Evolutionary conservation across 1,140 invertebrate genomes (phyloP).

Genomic region (Muscidifurax raptorellus): DNA sequence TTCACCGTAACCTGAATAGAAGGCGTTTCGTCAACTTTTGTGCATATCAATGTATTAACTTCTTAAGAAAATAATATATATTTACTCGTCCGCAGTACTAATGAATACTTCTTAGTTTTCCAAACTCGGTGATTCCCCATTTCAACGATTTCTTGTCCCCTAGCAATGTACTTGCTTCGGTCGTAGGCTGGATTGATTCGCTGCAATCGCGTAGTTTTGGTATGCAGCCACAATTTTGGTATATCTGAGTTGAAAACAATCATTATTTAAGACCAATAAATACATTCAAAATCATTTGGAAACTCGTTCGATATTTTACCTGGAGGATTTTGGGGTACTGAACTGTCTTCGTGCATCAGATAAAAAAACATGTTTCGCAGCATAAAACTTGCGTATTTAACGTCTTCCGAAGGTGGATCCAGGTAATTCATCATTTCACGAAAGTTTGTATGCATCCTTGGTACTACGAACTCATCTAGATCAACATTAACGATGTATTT

Average conservation of each 20-base stretch:
- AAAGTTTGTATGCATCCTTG: conserved; percentile 72
- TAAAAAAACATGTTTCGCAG: conserved; percentile 82
- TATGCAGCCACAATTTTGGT: conserved; percentile 6
- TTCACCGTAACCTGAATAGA: conserved; percentile 49
- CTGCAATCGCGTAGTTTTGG: conserved; percentile 44
- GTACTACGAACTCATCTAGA: conserved; percentile 80
- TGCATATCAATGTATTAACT: background rate
- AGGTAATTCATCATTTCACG: conserved; percentile 55
- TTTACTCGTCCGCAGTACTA: background rate
- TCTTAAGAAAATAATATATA: background rate
- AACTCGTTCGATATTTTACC: background rate
- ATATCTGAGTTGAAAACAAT: background rate
- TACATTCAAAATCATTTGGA: background rate
- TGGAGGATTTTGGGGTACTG: conserved; percentile 60
- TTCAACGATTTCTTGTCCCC: conserved; percentile 76
- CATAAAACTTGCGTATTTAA: conserved; percentile 72
- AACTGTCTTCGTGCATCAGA: conserved; percentile 77
- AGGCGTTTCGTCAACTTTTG: background rate
- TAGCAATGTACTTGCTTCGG: conserved; percentile 80
- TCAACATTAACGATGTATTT: conserved; percentile 78
- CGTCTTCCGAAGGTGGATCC: background rate
- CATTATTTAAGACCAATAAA: background rate
- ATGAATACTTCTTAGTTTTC: conserved; percentile 64
- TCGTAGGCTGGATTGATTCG: conserved; percentile 76
- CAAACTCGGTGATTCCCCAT: conserved; percentile 81